Percentiles rank a stretch among this genome's conserved stretches.
Evolutionary conservation across 2,113 vertebrate genomes (phyloP).

Genomic region (Zosterops pallidus): DNA sequence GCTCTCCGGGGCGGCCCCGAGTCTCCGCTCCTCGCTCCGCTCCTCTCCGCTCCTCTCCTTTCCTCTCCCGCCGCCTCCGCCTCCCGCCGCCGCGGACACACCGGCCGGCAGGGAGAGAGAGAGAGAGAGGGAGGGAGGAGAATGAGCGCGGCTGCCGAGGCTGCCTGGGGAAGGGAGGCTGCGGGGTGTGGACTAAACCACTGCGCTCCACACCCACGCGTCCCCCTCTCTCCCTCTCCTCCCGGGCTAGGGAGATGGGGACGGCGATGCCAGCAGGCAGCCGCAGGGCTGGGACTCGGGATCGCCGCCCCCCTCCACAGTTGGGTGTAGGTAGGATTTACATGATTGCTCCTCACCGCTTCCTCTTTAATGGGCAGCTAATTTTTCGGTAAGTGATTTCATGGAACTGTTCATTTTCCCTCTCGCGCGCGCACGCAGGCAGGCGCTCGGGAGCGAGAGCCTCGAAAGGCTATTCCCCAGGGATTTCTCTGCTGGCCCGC

Average conservation of each 20-base stretch:
- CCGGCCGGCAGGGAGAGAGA: slow-evolving; percentile 42
- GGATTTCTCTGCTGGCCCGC: neutral
- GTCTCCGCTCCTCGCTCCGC: neutral
- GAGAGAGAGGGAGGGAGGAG: slow-evolving; percentile 24
- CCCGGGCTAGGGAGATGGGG: neutral
- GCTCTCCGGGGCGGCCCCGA: slow-evolving; percentile 12
- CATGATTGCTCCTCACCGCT: slow-evolving; percentile 18
- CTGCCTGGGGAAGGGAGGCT: slow-evolving; percentile 37
- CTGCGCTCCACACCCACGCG: slow-evolving; percentile 59
- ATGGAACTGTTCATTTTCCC: slow-evolving; percentile 46
- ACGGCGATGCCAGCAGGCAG: neutral
- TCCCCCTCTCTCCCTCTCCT: neutral
- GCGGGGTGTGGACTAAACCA: slow-evolving; percentile 51
- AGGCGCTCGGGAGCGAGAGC: neutral
- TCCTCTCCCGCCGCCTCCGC: slow-evolving; percentile 27
- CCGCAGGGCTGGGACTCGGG: neutral
- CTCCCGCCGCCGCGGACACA: slow-evolving; percentile 30
- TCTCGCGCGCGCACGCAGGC: neutral
- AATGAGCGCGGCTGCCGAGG: slow-evolving; percentile 42
- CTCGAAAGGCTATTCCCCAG: neutral
- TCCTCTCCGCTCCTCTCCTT: slow-evolving; percentile 1
- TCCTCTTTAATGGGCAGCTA: slow-evolving; percentile 68
- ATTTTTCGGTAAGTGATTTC: slow-evolving; percentile 73
- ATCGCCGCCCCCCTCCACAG: neutral
- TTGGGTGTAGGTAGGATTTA: slow-evolving; percentile 40